A percentile compares a stretch with the other conserved stretches of the same genome.
phyloP scores from a whole-genome alignment of 2,113 vertebrate genomes.

The Cisticola juncidis region DNA sequence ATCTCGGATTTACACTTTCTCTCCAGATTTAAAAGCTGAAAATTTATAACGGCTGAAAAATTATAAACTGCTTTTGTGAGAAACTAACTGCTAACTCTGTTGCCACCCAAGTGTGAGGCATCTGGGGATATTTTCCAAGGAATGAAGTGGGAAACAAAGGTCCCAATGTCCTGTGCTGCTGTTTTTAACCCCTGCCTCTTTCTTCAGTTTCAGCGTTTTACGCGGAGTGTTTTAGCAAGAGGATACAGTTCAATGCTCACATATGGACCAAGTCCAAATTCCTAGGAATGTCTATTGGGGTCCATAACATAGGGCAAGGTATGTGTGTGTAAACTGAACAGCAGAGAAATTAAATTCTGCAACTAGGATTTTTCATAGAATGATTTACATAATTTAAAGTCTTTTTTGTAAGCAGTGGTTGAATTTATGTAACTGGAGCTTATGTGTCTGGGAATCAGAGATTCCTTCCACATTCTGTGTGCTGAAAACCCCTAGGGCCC shows the following conservation, averaged over 20 bases:
- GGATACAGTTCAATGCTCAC: constrained; percentile 99
- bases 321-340: neutral
- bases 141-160: neutral
- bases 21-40: neutral
- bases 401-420: neutral
- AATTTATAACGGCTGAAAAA: neutral
- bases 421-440: neutral
- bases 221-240: constrained; percentile 92
- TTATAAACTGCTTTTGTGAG: neutral
- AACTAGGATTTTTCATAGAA: neutral
- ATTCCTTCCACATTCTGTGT: neutral
- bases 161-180: neutral
- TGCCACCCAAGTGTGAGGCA: neutral
- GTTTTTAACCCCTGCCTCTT: neutral
- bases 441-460: neutral
- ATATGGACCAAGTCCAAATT: constrained; percentile 99
- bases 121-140: neutral
- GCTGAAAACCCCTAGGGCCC: too few relatives aligned
- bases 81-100: neutral
- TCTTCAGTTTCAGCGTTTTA: constrained; percentile 97
- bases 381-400: neutral
- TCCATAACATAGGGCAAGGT: constrained; percentile 99
- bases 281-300: constrained; percentile 97
- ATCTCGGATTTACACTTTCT: neutral
- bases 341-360: neutral